Evolutionary conservation across 2,888 invertebrate species (phyloP).

Genomic region (Meteorus colon): DNA sequence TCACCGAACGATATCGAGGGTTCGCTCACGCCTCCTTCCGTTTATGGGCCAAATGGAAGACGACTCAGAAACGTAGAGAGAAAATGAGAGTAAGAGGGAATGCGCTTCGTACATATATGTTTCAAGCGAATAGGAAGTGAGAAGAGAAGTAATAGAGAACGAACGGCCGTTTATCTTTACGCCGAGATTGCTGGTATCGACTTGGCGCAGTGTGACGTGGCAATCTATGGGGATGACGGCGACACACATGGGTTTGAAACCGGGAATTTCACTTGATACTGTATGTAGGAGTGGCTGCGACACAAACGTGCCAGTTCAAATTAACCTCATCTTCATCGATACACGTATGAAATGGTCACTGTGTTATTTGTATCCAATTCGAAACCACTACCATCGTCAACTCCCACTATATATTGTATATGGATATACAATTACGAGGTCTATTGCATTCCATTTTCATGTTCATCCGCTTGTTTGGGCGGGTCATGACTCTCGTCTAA

Average conservation of each 20-base stretch:
- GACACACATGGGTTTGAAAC: slow-evolving; percentile 31
- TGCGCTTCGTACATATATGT: neutral
- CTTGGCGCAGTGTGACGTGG: slow-evolving; percentile 17
- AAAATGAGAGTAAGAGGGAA: no score
- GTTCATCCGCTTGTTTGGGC: slow-evolving; percentile 16
- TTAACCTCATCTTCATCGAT: slow-evolving; percentile 51
- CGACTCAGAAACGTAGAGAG: neutral
- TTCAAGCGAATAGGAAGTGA: neutral
- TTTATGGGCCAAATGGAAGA: slow-evolving; percentile 20
- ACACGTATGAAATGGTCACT: slow-evolving; percentile 43
- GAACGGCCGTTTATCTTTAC: slow-evolving; percentile 21
- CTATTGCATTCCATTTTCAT: slow-evolving; percentile 28
- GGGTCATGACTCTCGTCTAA: slow-evolving; percentile 30
- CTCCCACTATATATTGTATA: neutral
- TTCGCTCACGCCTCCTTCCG: slow-evolving; percentile 6
- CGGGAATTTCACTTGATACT: slow-evolving; percentile 17
- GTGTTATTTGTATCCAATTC: slow-evolving; percentile 18
- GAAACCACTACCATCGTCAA: slow-evolving; percentile 6
- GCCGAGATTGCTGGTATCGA: slow-evolving; percentile 36
- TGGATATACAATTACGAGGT: neutral
- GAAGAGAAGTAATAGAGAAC: slow-evolving; percentile 28
- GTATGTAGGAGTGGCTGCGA: neutral
- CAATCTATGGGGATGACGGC: neutral
- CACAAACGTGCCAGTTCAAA: slow-evolving; percentile 44
- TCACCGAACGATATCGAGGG: slow-evolving; percentile 8